Conservation (phyloP, 2,113 vertebrate genomes). For the Ptyas mucosa region DNA sequence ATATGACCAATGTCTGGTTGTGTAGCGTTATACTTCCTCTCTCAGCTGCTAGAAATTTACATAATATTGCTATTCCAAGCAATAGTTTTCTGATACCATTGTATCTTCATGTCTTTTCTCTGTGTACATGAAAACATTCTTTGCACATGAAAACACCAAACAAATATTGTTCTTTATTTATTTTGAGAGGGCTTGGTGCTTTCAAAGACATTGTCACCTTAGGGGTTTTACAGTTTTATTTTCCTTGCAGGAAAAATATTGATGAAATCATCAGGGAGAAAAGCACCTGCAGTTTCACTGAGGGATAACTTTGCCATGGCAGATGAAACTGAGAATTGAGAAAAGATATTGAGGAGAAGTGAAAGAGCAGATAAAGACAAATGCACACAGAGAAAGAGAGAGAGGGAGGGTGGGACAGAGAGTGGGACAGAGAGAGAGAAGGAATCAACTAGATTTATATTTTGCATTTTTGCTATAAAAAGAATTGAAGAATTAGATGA, state of each 20-base stretch:
- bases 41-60: not conserved
- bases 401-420: not conserved
- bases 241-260: constrained; percentile 49
- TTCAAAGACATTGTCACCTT: constrained; percentile 56
- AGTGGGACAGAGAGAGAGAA: not conserved
- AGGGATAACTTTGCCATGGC: constrained; percentile 40
- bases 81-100: not conserved
- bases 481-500: not conserved
- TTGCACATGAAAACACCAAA: constrained; percentile 26
- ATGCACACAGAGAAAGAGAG: not conserved
- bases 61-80: not conserved
- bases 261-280: constrained; percentile 44
- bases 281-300: constrained; percentile 56
- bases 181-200: constrained; percentile 37
- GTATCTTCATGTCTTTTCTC: constrained; percentile 27
- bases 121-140: constrained; percentile 20
- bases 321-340: constrained; percentile 50
- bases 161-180: constrained; percentile 42
- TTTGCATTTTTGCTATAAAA: not conserved
- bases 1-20: not conserved
- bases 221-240: constrained; percentile 51
- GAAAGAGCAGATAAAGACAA: constrained; percentile 33
- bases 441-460: not conserved
- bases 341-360: constrained; percentile 35
- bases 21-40: not conserved